Percentiles rank a stretch among this genome's conserved stretches.
Conservation (phyloP, 2,113 vertebrate species). For the Equus przewalskii region DNA sequence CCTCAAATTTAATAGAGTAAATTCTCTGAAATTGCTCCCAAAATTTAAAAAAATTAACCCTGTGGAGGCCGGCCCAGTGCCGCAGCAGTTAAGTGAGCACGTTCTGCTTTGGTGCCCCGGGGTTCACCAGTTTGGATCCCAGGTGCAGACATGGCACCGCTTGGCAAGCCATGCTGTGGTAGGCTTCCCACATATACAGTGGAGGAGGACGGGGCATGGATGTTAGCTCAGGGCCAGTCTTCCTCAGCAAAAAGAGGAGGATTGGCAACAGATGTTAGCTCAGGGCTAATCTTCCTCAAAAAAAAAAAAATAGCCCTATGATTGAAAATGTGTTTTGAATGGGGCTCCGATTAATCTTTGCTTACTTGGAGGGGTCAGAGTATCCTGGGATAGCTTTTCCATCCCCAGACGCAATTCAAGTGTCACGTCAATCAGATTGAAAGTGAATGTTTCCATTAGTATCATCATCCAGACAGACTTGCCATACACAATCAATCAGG, state of each 20-base stretch:
- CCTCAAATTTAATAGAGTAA: background rate
- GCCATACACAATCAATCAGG: background rate
- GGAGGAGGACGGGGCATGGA: no score
- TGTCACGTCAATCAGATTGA: background rate
- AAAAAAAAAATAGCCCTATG: background rate
- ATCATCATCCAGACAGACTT: background rate
- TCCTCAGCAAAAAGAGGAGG: no score
- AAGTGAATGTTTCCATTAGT: background rate
- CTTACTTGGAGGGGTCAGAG: background rate
- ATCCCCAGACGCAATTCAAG: background rate
- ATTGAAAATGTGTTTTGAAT: background rate
- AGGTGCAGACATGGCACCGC: no score
- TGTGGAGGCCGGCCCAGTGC: background rate
- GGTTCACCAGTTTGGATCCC: no score
- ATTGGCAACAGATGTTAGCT: no score
- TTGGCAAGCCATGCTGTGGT: no score
- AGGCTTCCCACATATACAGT: no score
- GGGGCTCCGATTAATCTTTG: background rate
- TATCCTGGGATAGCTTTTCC: background rate
- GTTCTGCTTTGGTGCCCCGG: no score
- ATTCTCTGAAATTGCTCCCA: slow-evolving; percentile 16
- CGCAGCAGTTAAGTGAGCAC: no score
- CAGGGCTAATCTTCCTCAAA: no score
- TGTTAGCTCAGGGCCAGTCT: no score
- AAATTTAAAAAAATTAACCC: background rate